Evolutionary conservation across 1,140 invertebrate species (phyloP), one percentile per base, ranked within the genome.

Genomic region (Drosophila equinoxialis): DNA sequence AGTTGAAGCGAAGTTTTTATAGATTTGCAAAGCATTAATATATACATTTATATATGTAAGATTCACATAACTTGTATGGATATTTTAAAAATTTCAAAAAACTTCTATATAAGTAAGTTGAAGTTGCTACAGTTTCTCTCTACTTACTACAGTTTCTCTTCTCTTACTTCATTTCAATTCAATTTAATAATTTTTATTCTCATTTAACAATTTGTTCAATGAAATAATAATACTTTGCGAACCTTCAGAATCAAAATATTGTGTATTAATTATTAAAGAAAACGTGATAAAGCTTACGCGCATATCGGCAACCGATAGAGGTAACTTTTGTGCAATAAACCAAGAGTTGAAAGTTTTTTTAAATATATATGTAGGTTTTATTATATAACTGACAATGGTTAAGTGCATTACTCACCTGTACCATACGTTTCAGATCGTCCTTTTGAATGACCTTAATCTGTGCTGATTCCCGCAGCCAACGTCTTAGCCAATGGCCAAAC

Each of bases 401-500:
- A 45, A 10, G 2, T 0, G 42, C 33, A 68, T 51, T 51, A 10
- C 89, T 70, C 66, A 92, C 91, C 90, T 90, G 89, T 13, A 92
- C 81, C 91, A 92, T 92, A 30, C 83, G 79, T 65, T 91, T 91
- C 41, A 91, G 81, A 54, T 92, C 91, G 23, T 92, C 91, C 73
- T 91, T 92, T 48, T 91, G 82, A n/a, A 92, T 91, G 67, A 91
- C 91, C 23, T 93, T 93, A 13, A 93, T 93, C 48, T 93, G 93
- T 33, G 92, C 92, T 1, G 94, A 96, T 86, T 97, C 96, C 8
- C 96, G 92, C 4, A 96, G 93, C 97, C 97, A 98, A 35, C 97
- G 94, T 14, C 97, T 93, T 57, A 98, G 93, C 97, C 97, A 98
- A 55, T 96, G 94, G 1, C 97, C 97, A 30, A 98, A 93, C 97